Conservation (phyloP, 2,888 invertebrate genomes). For the Teleogryllus oceanicus region DNA sequence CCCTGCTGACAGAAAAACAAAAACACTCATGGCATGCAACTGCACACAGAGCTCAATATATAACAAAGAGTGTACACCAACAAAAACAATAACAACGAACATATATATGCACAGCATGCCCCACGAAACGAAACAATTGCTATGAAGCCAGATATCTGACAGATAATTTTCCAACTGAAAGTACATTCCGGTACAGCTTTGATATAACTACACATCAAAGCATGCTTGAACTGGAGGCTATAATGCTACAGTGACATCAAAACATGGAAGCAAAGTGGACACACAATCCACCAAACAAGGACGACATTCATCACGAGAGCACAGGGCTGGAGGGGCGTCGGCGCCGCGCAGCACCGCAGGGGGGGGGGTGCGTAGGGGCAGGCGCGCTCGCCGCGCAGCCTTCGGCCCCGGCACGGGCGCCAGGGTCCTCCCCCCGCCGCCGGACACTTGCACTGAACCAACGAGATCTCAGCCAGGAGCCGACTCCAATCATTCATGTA, state of each 20-base stretch:
- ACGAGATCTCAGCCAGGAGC: too few relatives aligned
- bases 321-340: background rate
- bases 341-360: too few relatives aligned
- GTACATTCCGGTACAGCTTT: slow-evolving; percentile 4
- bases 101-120: slow-evolving; percentile 12
- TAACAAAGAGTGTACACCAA: slow-evolving; percentile 18
- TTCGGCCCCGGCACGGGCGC: too few relatives aligned
- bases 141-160: slow-evolving; percentile 9
- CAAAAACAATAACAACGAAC: slow-evolving; percentile 3
- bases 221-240: slow-evolving; percentile 18
- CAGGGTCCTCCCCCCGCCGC: too few relatives aligned
- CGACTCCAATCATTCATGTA: too few relatives aligned
- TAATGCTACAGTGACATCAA: slow-evolving; percentile 4
- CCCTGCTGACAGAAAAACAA: background rate
- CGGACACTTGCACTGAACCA: too few relatives aligned
- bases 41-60: slow-evolving; percentile 7
- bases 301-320: background rate
- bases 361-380: too few relatives aligned
- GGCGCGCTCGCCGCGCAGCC: too few relatives aligned
- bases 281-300: background rate
- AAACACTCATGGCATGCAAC: slow-evolving; percentile 12
- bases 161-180: background rate
- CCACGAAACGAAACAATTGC: background rate
- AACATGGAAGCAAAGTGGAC: slow-evolving; percentile 9
- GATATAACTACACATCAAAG: slow-evolving; percentile 18